Evolutionary conservation across 2,113 vertebrate genomes (phyloP).

Genomic region (Setophaga petechia): DNA sequence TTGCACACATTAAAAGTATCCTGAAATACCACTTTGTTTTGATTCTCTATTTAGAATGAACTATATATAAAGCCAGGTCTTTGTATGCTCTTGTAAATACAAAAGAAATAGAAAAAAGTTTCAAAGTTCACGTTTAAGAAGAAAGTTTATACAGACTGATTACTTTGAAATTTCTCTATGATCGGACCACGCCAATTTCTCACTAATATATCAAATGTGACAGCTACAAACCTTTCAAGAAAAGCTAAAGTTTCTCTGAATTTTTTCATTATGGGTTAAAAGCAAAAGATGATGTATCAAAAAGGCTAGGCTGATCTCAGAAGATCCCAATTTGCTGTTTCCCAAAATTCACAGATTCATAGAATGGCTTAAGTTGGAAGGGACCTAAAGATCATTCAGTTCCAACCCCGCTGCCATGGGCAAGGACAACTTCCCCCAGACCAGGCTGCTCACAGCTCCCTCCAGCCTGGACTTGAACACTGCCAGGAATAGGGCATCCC

Average conservation of each 20-base stretch:
- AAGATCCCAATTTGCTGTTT: neutral
- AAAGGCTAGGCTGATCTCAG: neutral
- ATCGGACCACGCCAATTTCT: neutral
- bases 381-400: no score
- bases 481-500: neutral
- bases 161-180: neutral
- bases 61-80: neutral
- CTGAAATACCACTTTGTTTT: neutral
- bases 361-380: neutral
- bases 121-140: neutral
- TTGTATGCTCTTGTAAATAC: neutral
- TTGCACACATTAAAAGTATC: neutral
- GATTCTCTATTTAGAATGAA: neutral
- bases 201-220: neutral
- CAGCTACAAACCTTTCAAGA: neutral
- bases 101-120: neutral
- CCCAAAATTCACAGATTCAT: neutral
- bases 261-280: neutral
- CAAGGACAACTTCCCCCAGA: neutral
- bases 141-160: neutral
- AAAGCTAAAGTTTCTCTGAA: neutral
- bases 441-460: neutral
- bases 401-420: rapidly evolving
- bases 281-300: neutral
- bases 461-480: neutral